A percentile compares a stretch with the other conserved stretches of the same genome.
phyloP scores from a whole-genome alignment of 2,113 vertebrate species.

The Eretmochelys imbricata region DNA sequence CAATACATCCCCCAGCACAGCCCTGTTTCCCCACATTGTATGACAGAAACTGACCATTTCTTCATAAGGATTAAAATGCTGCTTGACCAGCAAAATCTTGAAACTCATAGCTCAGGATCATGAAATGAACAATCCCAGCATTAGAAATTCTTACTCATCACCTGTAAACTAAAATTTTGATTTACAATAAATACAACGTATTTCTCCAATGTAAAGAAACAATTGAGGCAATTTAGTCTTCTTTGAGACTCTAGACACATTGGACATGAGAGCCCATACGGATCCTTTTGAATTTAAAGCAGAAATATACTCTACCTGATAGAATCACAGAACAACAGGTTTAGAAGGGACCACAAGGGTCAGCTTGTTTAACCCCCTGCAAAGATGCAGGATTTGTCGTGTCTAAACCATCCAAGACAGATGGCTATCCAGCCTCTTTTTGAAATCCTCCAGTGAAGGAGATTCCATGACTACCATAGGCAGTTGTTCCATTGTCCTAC shows the following conservation, averaged over 20 bases:
- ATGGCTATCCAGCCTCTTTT: too few relatives aligned
- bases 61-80: neutral
- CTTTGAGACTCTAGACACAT: neutral
- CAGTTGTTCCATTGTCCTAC: too few relatives aligned
- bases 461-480: too few relatives aligned
- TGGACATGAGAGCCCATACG: neutral
- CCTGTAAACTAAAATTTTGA: neutral
- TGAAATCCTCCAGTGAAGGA: too few relatives aligned
- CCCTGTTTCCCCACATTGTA: neutral
- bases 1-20: neutral
- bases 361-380: too few relatives aligned
- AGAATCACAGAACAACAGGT: too few relatives aligned
- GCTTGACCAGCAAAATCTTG: neutral
- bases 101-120: neutral
- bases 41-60: neutral
- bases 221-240: neutral
- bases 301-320: rapidly evolving
- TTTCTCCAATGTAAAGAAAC: neutral
- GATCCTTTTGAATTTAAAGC: neutral
- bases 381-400: too few relatives aligned
- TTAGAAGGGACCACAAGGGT: too few relatives aligned
- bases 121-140: neutral
- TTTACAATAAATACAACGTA: neutral
- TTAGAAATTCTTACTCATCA: neutral
- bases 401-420: too few relatives aligned